Evolutionary conservation across 2,888 invertebrate genomes (phyloP), one percentile per base, ranked within the genome.

Genomic region (Thysanoteuthis rhombus): DNA sequence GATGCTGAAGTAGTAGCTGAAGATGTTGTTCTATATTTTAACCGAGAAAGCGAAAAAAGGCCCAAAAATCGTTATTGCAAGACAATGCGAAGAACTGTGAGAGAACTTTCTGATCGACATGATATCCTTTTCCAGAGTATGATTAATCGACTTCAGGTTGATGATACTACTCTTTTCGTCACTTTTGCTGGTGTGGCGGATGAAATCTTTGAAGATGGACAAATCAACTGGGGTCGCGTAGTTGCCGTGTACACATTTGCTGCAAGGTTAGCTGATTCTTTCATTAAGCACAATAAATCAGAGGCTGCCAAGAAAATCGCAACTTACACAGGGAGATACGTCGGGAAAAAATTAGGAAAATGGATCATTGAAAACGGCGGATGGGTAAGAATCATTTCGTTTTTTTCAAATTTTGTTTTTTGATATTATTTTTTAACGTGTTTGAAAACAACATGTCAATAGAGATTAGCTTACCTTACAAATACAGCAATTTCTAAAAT

Each of bases 231-330:
- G 97, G 97, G 97, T 45, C 95, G 97, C 93, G 95, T 97, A 40
- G 96, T 97, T 45, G 96, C 96, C 90, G 96, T 97, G 38, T 96
- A 96, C 94, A 96, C 96, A 28, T 97, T 97, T 95, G 96, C 96
- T 90, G 95, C 96, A 12, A 94, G 96, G 93, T 93, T 97, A 39
- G 95, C 96, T 3, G 94, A 95, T 75, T 95, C 96, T 94, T 95
- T 96, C 93, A 94, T 91, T 19, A 94, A 94, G 45, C 93, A 94
- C 36, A 47, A 94, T 38, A 93, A 93, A 93, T 36, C 94, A 94
- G 91, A 92, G 75, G 94, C 38, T 92, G 93, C 89, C 93, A 94
- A 94, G 42, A 96, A 95, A 95, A 96, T 96, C 92, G 95, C 96
- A 22, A 94, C 96, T n/a, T 96, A 96, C 94, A 96, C 96, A 93